phyloP scores from a whole-genome alignment of 2,797 vertebrate genomes.

The Enteromius paludinosus region DNA sequence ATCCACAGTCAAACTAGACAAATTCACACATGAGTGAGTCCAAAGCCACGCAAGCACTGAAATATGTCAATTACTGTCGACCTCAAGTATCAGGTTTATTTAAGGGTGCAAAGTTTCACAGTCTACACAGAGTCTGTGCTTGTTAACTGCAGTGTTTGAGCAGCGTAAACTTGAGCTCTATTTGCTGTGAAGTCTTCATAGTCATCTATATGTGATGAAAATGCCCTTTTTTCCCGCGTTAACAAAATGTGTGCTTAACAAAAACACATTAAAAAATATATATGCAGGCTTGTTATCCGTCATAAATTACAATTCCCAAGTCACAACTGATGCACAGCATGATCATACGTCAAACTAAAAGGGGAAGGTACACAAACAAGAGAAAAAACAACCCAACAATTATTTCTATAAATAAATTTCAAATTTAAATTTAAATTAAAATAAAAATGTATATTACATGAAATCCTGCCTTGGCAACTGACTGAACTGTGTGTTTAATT shows the following conservation, averaged over 20 bases:
- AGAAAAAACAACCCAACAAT: conserved; percentile 42
- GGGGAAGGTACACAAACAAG: conserved; percentile 33
- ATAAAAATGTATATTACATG: not conserved
- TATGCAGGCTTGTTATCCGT: not conserved
- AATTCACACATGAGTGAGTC: conserved; percentile 42
- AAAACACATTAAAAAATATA: not conserved
- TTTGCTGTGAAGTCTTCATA: not conserved
- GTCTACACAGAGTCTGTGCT: conserved; percentile 20
- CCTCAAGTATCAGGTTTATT: conserved; percentile 36
- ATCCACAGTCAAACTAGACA: conserved; percentile 26
- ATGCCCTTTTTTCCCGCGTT: not conserved
- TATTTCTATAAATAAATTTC: not conserved
- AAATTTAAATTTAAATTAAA: too few species aligned
- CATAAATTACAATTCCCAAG: not conserved
- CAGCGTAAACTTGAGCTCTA: not conserved
- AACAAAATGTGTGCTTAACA: not conserved
- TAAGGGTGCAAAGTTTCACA: conserved; percentile 40
- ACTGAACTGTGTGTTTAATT: not conserved
- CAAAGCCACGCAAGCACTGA: conserved; percentile 40
- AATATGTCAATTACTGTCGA: conserved; percentile 42
- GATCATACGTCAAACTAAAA: not conserved
- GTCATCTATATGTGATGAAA: not conserved
- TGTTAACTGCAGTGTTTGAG: conserved; percentile 42
- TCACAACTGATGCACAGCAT: too few species aligned
- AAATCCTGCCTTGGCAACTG: not conserved